Conservation (phyloP, 2,888 invertebrate species). For the Bombylius major region DNA sequence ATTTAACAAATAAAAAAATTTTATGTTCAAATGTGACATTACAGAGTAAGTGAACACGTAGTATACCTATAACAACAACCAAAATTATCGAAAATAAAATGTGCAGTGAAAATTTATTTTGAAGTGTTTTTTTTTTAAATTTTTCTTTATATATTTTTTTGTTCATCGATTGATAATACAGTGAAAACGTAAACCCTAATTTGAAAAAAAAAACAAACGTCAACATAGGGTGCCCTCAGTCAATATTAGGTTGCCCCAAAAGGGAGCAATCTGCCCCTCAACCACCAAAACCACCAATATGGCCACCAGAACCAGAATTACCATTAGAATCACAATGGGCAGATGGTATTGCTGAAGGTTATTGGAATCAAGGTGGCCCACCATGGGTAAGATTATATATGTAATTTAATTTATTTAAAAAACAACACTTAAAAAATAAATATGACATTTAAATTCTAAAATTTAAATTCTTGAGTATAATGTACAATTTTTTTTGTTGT, state of each 20-base stretch:
- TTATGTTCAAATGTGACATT: too few species aligned
- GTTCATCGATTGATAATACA: too few species aligned
- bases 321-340: constrained; percentile 28
- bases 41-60: too few species aligned
- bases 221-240: constrained; percentile 30
- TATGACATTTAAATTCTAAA: neutral
- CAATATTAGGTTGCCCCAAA: constrained; percentile 26
- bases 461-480: too few species aligned
- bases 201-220: constrained; percentile 9
- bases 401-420: neutral
- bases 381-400: constrained; percentile 24
- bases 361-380: constrained; percentile 28
- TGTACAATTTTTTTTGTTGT: too few species aligned
- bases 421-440: neutral
- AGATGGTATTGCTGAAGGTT: constrained; percentile 26
- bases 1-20: too few species aligned
- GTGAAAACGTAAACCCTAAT: too few species aligned
- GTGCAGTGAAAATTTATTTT: too few species aligned
- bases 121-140: too few species aligned
- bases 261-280: constrained; percentile 24
- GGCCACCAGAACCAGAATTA: constrained; percentile 27
- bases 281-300: constrained; percentile 21
- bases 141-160: too few species aligned
- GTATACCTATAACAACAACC: too few species aligned
- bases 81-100: too few species aligned